A percentile compares a stretch with the other conserved stretches of the same genome.
These are phyloP conservation scores for Proctacanthus coquilletti DNA, from an alignment of 1,140 invertebrate genomes.

Conservation along the genomic window DNA sequence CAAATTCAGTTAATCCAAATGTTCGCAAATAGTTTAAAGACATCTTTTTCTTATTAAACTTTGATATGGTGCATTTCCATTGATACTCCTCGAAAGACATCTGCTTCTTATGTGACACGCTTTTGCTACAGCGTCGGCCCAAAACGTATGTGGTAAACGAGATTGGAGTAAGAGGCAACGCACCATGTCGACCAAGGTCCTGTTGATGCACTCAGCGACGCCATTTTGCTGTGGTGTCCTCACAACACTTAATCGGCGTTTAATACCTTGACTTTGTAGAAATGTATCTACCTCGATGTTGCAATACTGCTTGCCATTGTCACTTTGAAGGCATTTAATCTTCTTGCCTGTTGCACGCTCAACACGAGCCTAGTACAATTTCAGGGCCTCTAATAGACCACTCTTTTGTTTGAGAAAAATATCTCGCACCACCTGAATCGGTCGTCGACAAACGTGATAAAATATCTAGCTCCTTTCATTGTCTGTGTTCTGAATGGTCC, in stretches of 20 bases:
- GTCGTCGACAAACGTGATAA: neutral
- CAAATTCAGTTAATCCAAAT: slow-evolving; percentile 17
- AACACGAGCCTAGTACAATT: no score
- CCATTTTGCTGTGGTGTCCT: slow-evolving; percentile 12
- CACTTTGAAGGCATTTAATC: slow-evolving; percentile 4
- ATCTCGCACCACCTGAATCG: neutral
- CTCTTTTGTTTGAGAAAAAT: neutral
- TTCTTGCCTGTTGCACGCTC: slow-evolving; percentile 4
- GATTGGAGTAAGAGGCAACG: slow-evolving; percentile 9
- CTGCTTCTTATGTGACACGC: slow-evolving; percentile 10
- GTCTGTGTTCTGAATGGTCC: neutral
- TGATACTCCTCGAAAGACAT: slow-evolving; percentile 6
- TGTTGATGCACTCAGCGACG: slow-evolving; percentile 9
- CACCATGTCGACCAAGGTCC: slow-evolving; percentile 9
- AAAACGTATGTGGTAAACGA: slow-evolving; percentile 8
- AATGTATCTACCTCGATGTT: slow-evolving; percentile 5
- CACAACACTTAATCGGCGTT: slow-evolving; percentile 9
- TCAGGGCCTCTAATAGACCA: no score
- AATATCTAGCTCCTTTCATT: neutral
- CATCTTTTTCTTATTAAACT: slow-evolving; percentile 18
- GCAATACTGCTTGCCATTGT: slow-evolving; percentile 4
- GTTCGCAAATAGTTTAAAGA: slow-evolving; percentile 16
- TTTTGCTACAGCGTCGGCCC: slow-evolving; percentile 13
- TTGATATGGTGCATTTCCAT: slow-evolving; percentile 21
- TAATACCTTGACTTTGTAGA: slow-evolving; percentile 7